phyloP scores from a whole-genome alignment of 1,140 invertebrate species.

The Tribolium madens region DNA sequence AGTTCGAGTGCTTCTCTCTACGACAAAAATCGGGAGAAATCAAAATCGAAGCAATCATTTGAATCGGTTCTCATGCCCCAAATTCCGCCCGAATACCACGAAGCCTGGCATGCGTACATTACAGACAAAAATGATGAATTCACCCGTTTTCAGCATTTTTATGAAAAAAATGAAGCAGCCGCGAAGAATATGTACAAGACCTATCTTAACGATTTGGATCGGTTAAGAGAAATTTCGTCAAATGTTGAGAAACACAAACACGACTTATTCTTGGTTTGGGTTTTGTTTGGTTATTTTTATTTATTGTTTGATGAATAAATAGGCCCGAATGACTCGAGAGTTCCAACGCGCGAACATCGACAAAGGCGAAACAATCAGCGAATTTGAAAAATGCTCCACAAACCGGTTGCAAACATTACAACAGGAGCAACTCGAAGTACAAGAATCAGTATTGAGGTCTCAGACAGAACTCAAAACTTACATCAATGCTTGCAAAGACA shows the following conservation, averaged over 20 bases:
- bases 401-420: neutral
- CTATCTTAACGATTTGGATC: neutral
- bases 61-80: neutral
- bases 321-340: constrained; percentile 8
- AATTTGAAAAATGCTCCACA: neutral
- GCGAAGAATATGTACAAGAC: neutral
- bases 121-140: neutral
- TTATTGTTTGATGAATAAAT: neutral
- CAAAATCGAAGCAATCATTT: neutral
- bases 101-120: constrained; percentile 4
- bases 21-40: neutral
- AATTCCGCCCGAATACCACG: neutral
- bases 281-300: neutral
- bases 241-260: neutral
- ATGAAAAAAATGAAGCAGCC: neutral
- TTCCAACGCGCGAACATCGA: neutral
- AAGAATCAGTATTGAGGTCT: neutral
- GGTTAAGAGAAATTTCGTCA: neutral
- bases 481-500: neutral
- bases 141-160: neutral
- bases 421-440: neutral
- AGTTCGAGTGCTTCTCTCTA: neutral
- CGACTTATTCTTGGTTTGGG: neutral
- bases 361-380: neutral
- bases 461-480: neutral